phyloP scores from a whole-genome alignment of 2,888 invertebrate species.

The Uloborus plumipes region DNA sequence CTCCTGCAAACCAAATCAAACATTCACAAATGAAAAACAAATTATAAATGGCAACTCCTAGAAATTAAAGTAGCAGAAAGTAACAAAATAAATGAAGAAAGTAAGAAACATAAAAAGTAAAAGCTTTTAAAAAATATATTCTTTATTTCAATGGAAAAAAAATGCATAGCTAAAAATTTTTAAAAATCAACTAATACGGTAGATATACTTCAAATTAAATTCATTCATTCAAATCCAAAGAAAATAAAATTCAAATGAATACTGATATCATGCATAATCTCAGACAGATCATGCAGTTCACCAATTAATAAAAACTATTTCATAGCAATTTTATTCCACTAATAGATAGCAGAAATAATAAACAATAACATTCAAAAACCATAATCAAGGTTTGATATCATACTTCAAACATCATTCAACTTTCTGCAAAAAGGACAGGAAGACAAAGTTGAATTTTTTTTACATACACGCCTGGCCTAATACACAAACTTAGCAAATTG shows the following conservation, averaged over 20 bases:
- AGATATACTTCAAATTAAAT: background rate
- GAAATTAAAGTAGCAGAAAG: too few species aligned
- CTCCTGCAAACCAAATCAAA: slow-evolving; percentile 9
- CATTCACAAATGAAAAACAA: background rate
- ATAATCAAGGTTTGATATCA: too few species aligned
- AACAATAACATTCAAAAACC: too few species aligned
- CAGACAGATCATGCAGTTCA: background rate
- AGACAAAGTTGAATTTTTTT: too few species aligned
- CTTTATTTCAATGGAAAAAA: background rate
- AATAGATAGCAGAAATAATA: too few species aligned
- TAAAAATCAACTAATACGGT: background rate
- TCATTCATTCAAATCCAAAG: background rate
- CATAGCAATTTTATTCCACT: background rate
- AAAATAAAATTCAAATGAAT: background rate
- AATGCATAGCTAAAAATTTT: background rate
- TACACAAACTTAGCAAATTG: too few species aligned
- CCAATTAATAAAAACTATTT: background rate
- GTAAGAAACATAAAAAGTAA: background rate
- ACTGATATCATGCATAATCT: too few species aligned
- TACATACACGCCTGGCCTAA: too few species aligned
- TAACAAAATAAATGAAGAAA: background rate
- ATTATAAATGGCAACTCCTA: too few species aligned
- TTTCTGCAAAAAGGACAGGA: too few species aligned
- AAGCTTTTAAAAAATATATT: background rate
- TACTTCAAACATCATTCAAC: too few species aligned